These are phyloP conservation scores for Phortica magna DNA, from an alignment of 2,888 invertebrate genomes.

Conservation along the genomic window DNA sequence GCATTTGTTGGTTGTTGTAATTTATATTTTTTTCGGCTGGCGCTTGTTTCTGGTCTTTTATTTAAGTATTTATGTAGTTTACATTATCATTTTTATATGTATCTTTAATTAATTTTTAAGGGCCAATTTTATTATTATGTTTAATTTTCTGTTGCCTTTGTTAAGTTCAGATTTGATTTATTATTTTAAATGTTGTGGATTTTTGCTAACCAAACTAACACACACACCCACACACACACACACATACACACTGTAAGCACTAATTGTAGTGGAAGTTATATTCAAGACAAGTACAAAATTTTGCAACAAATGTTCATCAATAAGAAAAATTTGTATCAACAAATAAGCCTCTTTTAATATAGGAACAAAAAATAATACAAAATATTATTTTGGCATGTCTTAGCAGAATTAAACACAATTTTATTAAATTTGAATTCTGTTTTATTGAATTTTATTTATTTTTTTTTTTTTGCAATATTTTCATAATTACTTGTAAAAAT, in stretches of 20 bases:
- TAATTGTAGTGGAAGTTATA: not conserved
- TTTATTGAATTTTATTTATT: too few species aligned
- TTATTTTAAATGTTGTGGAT: constrained; percentile 23
- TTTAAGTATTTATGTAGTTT: constrained; percentile 34
- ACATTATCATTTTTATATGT: constrained; percentile 15
- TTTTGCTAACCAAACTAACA: constrained; percentile 15
- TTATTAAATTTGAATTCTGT: too few species aligned
- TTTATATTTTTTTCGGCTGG: constrained; percentile 21
- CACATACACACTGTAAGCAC: not conserved
- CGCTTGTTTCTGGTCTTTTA: constrained; percentile 21
- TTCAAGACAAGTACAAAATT: too few species aligned
- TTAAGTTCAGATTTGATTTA: constrained; percentile 40
- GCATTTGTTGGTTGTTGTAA: not conserved
- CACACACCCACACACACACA: not conserved
- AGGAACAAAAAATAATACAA: too few species aligned
- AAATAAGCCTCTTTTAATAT: too few species aligned
- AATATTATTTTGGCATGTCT: too few species aligned
- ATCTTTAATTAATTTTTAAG: not conserved
- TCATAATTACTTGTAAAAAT: too few species aligned
- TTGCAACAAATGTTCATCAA: too few species aligned
- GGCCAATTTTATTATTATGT: not conserved
- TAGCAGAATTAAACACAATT: too few species aligned
- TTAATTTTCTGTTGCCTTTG: constrained; percentile 46
- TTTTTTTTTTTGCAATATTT: too few species aligned
- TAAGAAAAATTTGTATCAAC: too few species aligned